A percentile compares a stretch with the other conserved stretches of the same genome.
These are phyloP conservation scores for Grantiella picta DNA, from an alignment of 2,113 vertebrate genomes.

Conservation along the genomic window DNA sequence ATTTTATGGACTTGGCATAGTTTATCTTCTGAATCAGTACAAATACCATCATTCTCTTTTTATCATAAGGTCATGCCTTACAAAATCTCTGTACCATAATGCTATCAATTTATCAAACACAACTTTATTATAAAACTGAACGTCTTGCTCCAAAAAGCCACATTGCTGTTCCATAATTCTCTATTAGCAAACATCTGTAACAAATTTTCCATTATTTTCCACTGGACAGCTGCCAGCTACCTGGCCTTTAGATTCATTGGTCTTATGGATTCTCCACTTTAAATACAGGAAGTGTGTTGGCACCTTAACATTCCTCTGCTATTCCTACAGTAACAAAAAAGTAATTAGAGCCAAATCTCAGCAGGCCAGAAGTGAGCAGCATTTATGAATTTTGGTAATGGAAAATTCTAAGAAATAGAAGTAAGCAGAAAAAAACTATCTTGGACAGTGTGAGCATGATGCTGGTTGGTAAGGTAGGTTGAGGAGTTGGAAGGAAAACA, in stretches of 20 bases:
- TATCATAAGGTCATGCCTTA: neutral
- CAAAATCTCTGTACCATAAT: neutral
- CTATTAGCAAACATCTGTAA: neutral
- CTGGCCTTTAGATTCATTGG: neutral
- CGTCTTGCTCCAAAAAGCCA: neutral
- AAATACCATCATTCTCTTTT: neutral
- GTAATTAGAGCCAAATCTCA: neutral
- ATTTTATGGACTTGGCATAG: neutral
- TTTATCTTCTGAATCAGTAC: neutral
- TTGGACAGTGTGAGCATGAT: neutral
- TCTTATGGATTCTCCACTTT: neutral
- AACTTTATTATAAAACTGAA: neutral
- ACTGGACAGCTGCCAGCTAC: neutral
- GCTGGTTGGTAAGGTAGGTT: neutral
- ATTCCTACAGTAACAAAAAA: neutral
- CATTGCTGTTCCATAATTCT: neutral
- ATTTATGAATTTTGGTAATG: neutral
- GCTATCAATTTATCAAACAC: neutral
- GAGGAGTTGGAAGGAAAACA: neutral
- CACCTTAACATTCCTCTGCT: neutral
- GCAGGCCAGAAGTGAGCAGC: neutral
- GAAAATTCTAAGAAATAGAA: neutral
- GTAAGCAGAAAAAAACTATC: neutral
- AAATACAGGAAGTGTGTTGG: neutral
- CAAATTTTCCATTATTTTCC: neutral